phyloP scores from a whole-genome alignment of 2,888 invertebrate species.

The Atethmia centrago region DNA sequence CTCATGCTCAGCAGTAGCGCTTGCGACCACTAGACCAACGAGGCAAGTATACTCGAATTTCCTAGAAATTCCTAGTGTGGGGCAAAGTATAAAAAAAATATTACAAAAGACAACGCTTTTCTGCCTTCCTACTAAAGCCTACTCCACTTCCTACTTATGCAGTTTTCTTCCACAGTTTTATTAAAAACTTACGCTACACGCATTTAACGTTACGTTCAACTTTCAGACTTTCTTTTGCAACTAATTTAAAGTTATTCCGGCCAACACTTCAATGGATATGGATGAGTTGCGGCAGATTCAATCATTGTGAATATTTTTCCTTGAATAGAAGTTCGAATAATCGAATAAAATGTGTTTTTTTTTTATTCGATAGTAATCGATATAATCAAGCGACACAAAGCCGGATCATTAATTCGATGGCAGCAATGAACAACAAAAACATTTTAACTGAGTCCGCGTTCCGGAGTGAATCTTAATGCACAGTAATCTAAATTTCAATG shows the following conservation, averaged over 20 bases:
- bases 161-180: constrained; percentile 54
- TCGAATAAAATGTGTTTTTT: constrained; percentile 39
- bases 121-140: constrained; percentile 1
- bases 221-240: constrained; percentile 54
- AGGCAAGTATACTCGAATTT: neutral
- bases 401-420: constrained; percentile 71
- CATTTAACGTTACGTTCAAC: constrained; percentile 50
- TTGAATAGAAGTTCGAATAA: constrained; percentile 34
- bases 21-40: neutral
- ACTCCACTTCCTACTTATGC: no score
- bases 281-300: constrained; percentile 44
- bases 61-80: no score
- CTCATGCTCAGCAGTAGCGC: neutral
- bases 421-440: constrained; percentile 77
- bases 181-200: constrained; percentile 57
- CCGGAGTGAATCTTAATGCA: constrained; percentile 75
- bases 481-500: constrained; percentile 80
- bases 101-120: constrained; percentile 7
- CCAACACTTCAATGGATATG: constrained; percentile 49
- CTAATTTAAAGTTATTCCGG: constrained; percentile 63
- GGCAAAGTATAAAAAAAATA: no score
- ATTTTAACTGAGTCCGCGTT: constrained; percentile 73
- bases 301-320: constrained; percentile 37
- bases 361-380: constrained; percentile 67
- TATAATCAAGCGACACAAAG: constrained; percentile 71